Evolutionary conservation across 2,113 vertebrate species (phyloP).

Genomic region (Proteles cristata): DNA sequence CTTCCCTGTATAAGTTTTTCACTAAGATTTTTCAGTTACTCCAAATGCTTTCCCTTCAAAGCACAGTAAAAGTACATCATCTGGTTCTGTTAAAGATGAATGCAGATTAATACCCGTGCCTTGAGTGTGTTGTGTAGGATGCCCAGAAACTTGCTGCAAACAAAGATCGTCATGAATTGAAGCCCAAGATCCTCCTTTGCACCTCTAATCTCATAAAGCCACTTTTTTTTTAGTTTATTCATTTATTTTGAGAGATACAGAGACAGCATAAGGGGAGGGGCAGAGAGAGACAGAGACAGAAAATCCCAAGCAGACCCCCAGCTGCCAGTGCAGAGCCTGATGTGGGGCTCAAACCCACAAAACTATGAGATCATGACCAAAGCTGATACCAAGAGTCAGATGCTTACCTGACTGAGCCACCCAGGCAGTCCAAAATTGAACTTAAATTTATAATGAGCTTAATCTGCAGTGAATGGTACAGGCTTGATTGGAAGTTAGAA

Average conservation of each 20-base stretch:
- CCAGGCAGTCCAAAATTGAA: not conserved
- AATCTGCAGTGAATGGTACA: not conserved
- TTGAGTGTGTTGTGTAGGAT: not conserved
- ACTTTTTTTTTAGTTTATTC: too few relatives aligned
- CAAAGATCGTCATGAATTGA: not conserved
- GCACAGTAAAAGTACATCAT: not conserved
- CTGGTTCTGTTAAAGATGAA: not conserved
- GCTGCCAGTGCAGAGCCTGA: too few relatives aligned
- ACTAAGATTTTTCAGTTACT: slow-evolving; percentile 9
- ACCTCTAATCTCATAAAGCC: not conserved
- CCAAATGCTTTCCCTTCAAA: not conserved
- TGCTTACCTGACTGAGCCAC: too few relatives aligned
- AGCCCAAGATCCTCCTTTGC: not conserved
- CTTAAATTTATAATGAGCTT: slow-evolving; percentile 19
- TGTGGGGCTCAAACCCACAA: too few relatives aligned
- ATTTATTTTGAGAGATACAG: too few relatives aligned
- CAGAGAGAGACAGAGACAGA: too few relatives aligned
- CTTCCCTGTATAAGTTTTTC: not conserved
- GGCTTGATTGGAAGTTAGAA: not conserved
- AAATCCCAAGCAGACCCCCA: too few relatives aligned
- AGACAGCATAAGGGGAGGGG: too few relatives aligned
- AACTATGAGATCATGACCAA: too few relatives aligned
- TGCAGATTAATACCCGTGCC: not conserved
- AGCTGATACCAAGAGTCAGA: too few relatives aligned
- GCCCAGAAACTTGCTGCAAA: not conserved